Percentiles rank a stretch among this genome's conserved stretches.
These are phyloP conservation scores for Larimichthys polyactis DNA, from an alignment of 2,113 vertebrate species.

Conservation along the genomic window DNA sequence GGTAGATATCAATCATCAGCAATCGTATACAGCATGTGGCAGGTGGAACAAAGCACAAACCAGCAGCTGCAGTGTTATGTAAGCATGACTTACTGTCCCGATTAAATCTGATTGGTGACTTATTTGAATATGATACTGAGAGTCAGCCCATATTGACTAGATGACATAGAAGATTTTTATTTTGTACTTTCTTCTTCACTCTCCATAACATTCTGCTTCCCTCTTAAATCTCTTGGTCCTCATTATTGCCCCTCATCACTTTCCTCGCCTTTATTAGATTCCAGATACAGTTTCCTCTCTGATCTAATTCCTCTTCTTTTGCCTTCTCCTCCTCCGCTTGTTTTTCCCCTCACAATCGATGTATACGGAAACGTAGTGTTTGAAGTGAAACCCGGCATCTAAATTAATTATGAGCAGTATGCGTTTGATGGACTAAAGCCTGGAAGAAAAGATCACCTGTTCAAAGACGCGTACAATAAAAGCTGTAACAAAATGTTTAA, in stretches of 20 bases:
- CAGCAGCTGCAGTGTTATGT: conserved; percentile 12
- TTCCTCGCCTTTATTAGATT: conserved; percentile 2
- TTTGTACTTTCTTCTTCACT: not conserved
- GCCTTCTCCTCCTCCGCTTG: conserved; percentile 1
- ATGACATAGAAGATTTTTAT: conserved; percentile 8
- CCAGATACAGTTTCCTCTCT: conserved; percentile 7
- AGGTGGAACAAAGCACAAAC: conserved; percentile 18
- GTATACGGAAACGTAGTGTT: conserved; percentile 29
- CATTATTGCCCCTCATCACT: conserved; percentile 6
- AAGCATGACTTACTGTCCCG: not conserved
- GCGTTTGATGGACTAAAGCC: conserved; percentile 23
- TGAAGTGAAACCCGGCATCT: conserved; percentile 23
- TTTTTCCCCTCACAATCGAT: conserved; percentile 10
- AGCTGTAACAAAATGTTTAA: conserved; percentile 3
- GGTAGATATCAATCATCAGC: not conserved
- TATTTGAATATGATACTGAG: conserved; percentile 5
- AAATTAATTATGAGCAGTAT: conserved; percentile 40
- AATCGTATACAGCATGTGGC: not conserved
- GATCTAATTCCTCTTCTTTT: conserved; percentile 13
- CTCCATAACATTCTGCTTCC: not conserved
- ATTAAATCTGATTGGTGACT: conserved; percentile 6
- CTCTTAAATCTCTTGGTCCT: conserved; percentile 17
- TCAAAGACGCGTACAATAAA: conserved; percentile 5
- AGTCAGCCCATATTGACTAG: conserved; percentile 42
- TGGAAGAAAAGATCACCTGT: conserved; percentile 19